These are phyloP conservation scores for Musca vetustissima DNA, from an alignment of 1,140 invertebrate species.

Conservation along the genomic window DNA sequence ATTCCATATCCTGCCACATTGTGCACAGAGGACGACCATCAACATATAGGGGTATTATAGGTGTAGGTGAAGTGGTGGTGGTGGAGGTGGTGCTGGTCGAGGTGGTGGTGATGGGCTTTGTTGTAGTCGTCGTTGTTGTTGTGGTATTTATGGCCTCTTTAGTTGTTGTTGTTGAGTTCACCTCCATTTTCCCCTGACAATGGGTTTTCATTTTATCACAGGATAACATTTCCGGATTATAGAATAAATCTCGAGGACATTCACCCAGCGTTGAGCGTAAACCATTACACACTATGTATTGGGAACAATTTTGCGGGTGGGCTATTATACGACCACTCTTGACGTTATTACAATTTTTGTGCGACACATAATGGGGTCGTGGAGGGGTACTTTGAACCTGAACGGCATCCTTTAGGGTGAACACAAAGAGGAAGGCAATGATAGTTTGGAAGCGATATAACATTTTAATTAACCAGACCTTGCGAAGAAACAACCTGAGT, in stretches of 20 bases:
- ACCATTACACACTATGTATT: conserved; percentile 25
- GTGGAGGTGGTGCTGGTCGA: too few species aligned
- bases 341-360: conserved; percentile 22
- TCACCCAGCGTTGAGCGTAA: conserved; percentile 24
- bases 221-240: conserved; percentile 24
- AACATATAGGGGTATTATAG: neutral
- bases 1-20: neutral
- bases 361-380: neutral
- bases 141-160: neutral
- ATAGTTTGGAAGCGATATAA: too few species aligned
- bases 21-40: neutral
- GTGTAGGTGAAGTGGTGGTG: too few species aligned
- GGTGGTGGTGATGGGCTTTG: too few species aligned
- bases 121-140: neutral
- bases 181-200: neutral
- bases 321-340: conserved; percentile 3
- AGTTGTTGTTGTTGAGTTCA: neutral
- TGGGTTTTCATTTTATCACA: conserved; percentile 13
- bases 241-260: conserved; percentile 16
- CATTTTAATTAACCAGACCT: too few species aligned
- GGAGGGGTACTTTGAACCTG: neutral
- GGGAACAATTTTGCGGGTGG: conserved; percentile 24
- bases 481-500: too few species aligned
- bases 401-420: too few species aligned
- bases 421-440: too few species aligned